Percentiles rank a stretch among this genome's conserved stretches.
Conservation (phyloP, 2,888 invertebrate genomes). For the Eupithecia centaureata region DNA sequence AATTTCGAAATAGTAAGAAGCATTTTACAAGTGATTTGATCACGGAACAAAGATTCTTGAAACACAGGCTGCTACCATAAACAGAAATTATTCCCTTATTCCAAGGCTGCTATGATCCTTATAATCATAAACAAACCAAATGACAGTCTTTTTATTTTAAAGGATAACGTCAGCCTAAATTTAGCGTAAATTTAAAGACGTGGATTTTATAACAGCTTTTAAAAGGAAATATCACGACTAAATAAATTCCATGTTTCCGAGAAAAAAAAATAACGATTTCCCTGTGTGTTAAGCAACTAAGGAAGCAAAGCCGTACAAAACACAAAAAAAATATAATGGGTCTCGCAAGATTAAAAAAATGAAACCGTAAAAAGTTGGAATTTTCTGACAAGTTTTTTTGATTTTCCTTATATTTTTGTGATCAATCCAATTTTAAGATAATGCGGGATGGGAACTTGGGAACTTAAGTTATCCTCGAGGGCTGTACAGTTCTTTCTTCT, state of each 20-base stretch:
- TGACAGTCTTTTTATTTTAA: no score
- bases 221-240: no score
- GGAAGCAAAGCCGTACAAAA: slow-evolving; percentile 13
- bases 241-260: not conserved
- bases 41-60: no score
- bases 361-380: slow-evolving; percentile 40
- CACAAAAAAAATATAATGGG: slow-evolving; percentile 30
- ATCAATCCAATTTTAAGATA: slow-evolving; percentile 34
- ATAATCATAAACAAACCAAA: no score
- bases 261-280: not conserved
- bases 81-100: no score
- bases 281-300: slow-evolving; percentile 3
- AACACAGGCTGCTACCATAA: no score
- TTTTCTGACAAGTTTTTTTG: slow-evolving; percentile 41
- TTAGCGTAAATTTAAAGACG: no score
- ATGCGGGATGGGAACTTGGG: slow-evolving; percentile 16
- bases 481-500: slow-evolving; percentile 18
- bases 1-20: no score
- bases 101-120: no score
- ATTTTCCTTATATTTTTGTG: slow-evolving; percentile 34
- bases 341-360: slow-evolving; percentile 54
- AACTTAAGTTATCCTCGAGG: slow-evolving; percentile 13
- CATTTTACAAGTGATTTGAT: no score
- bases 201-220: no score
- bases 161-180: no score